Base-by-base conservation (phyloP, 2,888 invertebrate species). In the Perdita meconis region DNA sequence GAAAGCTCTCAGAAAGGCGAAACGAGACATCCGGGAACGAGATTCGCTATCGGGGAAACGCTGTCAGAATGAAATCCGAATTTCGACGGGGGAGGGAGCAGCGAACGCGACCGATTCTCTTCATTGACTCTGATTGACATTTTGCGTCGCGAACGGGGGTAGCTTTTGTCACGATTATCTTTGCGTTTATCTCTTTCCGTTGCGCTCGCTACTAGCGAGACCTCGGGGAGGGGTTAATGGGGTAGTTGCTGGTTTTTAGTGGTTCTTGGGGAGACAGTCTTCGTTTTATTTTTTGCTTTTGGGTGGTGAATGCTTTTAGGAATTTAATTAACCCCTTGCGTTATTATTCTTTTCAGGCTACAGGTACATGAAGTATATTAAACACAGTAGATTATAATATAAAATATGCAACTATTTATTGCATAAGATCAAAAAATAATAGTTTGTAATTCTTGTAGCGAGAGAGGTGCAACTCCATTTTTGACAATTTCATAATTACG, bases 1-100 rank as follows among this genome's bases (percentile, higher is more conserved):
- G 82, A 82, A 82, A 76, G 80, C 82, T 82, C 64, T 63, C 56
- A 50, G 61, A 57, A 66, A 73, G 60, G 67, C 50, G 74, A 67
- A 76, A 73, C 74, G 76, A 67, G 66, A 66, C 73, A 66, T 66
- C 61, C 56, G 50, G 57, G 12, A 42, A n/a, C 42, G 53, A 55
- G 69, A 78, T 65, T 40, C 65, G 57, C 65, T 75, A 75, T 74
- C 67, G 67, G 38, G 47, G 60, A 73, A 66, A 67, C 76, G 19
- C 74, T 26, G 74, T 53, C 64, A 47, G 64, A 72, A 65, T 34
- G 74, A 72, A 60, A 75, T 75, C 47, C 64, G 72, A 75, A 72
- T 65, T 72, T 44, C 36, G 51, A 30, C 13, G 42, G 4, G 38
- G 34, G 47, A 24, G 22, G 42, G n/a, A 10, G 22, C 47, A 19